phyloP scores from a whole-genome alignment of 53 echinoderm and acorn worm genomes.

The Echinometra lucunter region DNA sequence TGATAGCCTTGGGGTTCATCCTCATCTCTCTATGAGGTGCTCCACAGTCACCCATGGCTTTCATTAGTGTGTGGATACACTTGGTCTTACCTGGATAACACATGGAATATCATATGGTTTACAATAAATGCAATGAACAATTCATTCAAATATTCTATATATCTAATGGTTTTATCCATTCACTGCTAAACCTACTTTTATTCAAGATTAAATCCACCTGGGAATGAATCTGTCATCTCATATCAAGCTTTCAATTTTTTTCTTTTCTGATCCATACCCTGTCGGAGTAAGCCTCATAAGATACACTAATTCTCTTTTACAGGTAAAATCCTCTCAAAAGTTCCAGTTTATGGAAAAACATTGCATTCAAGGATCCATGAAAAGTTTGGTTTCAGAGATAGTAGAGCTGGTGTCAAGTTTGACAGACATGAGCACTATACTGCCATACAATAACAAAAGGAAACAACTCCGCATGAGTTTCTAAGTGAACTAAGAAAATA shows the following conservation, averaged over 20 bases:
- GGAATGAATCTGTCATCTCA: not conserved
- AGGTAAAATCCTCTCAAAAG: not conserved
- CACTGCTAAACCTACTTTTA: not conserved
- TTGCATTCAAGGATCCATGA: no score
- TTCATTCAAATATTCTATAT: not conserved
- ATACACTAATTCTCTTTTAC: not conserved
- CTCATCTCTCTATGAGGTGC: constrained; percentile 96
- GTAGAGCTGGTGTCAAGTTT: no score
- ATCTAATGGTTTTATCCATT: not conserved
- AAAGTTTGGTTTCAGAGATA: not conserved
- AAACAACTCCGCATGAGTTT: no score
- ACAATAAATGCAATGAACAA: not conserved
- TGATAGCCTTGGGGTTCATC: constrained; percentile 99
- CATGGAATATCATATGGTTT: not conserved
- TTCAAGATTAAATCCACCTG: not conserved
- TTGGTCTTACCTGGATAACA: constrained; percentile 97
- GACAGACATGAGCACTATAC: no score
- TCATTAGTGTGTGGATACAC: constrained; percentile 93
- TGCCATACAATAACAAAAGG: no score
- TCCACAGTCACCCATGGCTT: constrained; percentile 91
- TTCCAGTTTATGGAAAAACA: not conserved
- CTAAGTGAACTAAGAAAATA: no score
- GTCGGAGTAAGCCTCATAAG: not conserved
- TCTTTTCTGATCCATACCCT: not conserved
- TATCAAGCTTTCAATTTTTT: not conserved